These are phyloP conservation scores for Thymelicus acteon DNA, from an alignment of 2,888 invertebrate species.

Conservation along the genomic window DNA sequence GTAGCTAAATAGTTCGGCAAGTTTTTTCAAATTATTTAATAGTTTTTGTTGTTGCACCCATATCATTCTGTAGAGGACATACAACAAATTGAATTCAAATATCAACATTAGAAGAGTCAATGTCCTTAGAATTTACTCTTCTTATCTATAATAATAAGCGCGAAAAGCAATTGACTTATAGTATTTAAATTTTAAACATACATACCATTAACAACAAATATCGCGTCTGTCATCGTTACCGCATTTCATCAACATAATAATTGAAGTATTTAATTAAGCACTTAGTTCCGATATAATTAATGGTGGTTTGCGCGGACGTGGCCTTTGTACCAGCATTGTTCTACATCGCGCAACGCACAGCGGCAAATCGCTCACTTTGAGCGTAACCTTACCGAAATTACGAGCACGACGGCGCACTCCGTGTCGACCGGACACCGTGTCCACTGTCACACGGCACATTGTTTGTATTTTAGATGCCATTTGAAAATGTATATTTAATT, in stretches of 20 bases:
- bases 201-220: background rate
- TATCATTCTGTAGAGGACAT: no score
- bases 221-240: background rate
- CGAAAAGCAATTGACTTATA: no score
- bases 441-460: slow-evolving; percentile 44
- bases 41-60: no score
- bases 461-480: background rate
- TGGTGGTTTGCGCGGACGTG: slow-evolving; percentile 41
- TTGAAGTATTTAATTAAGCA: background rate
- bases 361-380: slow-evolving; percentile 55
- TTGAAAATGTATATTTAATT: no score
- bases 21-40: no score
- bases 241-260: slow-evolving; percentile 3
- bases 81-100: no score
- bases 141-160: no score
- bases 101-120: no score
- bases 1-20: no score
- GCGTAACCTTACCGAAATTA: slow-evolving; percentile 67
- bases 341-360: slow-evolving; percentile 55
- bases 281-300: slow-evolving; percentile 34
- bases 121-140: no score
- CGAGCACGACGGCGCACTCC: slow-evolving; percentile 59
- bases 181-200: no score
- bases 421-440: slow-evolving; percentile 46
- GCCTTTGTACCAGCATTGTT: slow-evolving; percentile 58